Base-by-base conservation (phyloP, 2,113 vertebrate species). In the Propithecus coquereli region DNA sequence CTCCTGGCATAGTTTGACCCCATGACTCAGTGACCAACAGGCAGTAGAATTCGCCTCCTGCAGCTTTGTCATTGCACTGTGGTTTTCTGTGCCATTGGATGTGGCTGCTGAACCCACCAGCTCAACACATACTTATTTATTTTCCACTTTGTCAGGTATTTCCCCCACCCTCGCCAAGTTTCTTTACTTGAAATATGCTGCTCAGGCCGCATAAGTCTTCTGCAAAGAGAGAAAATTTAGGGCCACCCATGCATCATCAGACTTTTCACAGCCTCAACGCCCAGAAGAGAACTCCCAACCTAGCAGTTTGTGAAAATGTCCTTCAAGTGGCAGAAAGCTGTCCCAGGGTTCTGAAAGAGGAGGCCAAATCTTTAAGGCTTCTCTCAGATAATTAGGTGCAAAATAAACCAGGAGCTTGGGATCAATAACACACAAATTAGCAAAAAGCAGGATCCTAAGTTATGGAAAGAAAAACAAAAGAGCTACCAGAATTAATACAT, bases 361-460 rank as follows among this genome's bases (percentile, higher is more conserved):
- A 84, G 7, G 88, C 54, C 8, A 47, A 61, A 73, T 34, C n/a
- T 59, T 90, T 43, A 88, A 79, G 32, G n/a, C 50, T 95, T 87
- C 43, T 80, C 54, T 90, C 40, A 84, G 66, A 90, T 71, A 93
- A 91, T 91, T 63, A 81, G 22, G 34, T 43, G 10, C 7, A 80
- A 87, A 80, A 74, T 95, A 93, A 92, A 79, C 54, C 82, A 85
- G 32, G 50, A 94, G 74, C 20, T 88, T 92, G 40, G 30, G 16
- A 77, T 32, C 32, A 79, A 14, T 77, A 70, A 59, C 14, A 40
- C 37, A 88, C 2, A 50, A 76, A 45, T 92, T 71, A 71, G 59
- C 17, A 82, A 59, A 94, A 80, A 45, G 30, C 34, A 52, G 59
- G 45, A 87, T 30, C 6, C 27, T 52, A 61, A 76, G 25, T 59